Conservation (phyloP, 2,113 vertebrate species). For the Epinephelus cyanopodus region DNA sequence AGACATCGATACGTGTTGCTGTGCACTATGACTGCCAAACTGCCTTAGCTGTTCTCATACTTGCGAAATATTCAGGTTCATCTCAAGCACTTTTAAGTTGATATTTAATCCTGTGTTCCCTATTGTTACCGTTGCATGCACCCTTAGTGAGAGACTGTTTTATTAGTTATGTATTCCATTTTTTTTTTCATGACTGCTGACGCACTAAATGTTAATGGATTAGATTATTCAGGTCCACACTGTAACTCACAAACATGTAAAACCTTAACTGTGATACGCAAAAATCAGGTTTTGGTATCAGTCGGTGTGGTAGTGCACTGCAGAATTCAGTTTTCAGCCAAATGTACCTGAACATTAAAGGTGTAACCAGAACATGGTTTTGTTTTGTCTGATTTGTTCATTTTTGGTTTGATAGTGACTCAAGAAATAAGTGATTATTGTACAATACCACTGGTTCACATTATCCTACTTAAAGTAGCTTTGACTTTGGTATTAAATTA, state of each 20-base stretch:
- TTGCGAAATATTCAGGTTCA: conserved; percentile 61
- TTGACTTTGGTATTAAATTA: too few relatives aligned
- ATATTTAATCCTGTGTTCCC: conserved; percentile 39
- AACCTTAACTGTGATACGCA: conserved; percentile 56
- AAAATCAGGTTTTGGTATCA: conserved; percentile 43
- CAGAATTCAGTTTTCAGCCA: conserved; percentile 58
- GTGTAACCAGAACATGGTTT: conserved; percentile 40
- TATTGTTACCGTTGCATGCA: conserved; percentile 76
- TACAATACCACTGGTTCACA: too few relatives aligned
- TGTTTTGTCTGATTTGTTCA: conserved; percentile 31
- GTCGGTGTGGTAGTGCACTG: conserved; percentile 34
- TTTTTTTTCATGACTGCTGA: conserved; percentile 33
- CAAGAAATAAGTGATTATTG: too few relatives aligned
- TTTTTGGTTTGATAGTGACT: background rate
- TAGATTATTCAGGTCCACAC: conserved; percentile 55
- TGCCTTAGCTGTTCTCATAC: conserved; percentile 66
- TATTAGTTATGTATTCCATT: conserved; percentile 36
- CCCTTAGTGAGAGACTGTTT: conserved; percentile 37
- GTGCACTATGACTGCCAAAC: conserved; percentile 59
- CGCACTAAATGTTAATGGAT: conserved; percentile 34
- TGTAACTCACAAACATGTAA: conserved; percentile 41
- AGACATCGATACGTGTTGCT: conserved; percentile 29
- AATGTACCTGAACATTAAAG: conserved; percentile 62
- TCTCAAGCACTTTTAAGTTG: conserved; percentile 65
- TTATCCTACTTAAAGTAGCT: too few relatives aligned